A percentile compares a stretch with the other conserved stretches of the same genome.
These are phyloP conservation scores for Phalacrocorax brasilianus DNA, from an alignment of 2,113 vertebrate species.

Conservation along the genomic window DNA sequence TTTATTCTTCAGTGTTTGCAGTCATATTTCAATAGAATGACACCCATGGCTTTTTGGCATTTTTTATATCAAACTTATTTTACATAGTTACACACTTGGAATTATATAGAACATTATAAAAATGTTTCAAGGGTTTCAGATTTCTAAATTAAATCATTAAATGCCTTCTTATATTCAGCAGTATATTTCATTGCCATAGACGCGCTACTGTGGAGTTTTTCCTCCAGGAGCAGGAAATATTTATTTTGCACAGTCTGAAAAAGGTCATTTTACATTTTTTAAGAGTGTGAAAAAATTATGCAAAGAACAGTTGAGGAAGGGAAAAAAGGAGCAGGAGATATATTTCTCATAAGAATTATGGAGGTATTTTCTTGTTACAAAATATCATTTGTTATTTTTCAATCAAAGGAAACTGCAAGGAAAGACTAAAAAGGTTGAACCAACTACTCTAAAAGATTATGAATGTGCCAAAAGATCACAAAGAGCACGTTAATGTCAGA, in stretches of 20 bases:
- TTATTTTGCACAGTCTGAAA: background rate
- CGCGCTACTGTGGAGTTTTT: background rate
- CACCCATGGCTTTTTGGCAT: background rate
- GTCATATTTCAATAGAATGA: background rate
- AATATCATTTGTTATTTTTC: slow-evolving; percentile 16
- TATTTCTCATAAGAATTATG: background rate
- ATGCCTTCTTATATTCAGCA: background rate
- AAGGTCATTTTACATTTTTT: background rate
- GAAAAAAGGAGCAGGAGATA: background rate
- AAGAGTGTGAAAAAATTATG: background rate
- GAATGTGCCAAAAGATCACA: background rate
- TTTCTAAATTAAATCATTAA: background rate
- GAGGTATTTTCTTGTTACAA: background rate
- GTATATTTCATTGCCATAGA: background rate
- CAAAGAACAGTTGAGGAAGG: background rate
- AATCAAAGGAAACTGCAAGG: background rate
- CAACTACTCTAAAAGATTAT: background rate
- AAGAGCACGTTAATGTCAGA: background rate
- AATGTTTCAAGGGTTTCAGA: background rate
- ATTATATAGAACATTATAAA: background rate
- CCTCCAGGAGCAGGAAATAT: background rate
- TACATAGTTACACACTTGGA: background rate
- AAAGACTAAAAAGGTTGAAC: background rate
- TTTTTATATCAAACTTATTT: background rate
- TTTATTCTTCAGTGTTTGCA: background rate